Evolutionary conservation across 2,113 vertebrate species (phyloP).

Genomic region (Boulengeromyrus knoepffleri): DNA sequence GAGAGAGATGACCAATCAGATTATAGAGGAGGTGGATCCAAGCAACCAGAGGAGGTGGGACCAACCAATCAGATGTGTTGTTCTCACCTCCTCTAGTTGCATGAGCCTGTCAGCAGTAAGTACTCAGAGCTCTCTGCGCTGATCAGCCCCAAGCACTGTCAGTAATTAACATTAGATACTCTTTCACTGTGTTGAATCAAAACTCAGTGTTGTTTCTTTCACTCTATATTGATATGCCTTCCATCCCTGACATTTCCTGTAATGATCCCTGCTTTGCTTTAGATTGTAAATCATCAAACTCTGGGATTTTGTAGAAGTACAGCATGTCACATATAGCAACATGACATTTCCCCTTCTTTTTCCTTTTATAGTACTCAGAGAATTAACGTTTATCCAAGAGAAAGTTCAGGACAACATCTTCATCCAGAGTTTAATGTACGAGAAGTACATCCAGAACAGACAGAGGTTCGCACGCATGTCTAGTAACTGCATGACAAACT

Average conservation of each 20-base stretch:
- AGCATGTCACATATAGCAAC: neutral
- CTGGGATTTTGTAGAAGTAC: neutral
- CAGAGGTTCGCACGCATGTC: neutral
- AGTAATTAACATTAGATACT: neutral
- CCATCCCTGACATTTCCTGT: neutral
- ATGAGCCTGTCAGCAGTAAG: neutral
- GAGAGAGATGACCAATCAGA: no score
- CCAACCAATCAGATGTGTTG: no score
- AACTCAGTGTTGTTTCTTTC: neutral
- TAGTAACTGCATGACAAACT: neutral
- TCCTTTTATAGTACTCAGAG: constrained; percentile 44
- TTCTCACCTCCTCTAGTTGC: no score
- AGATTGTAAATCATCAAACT: neutral
- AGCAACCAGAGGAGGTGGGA: no score
- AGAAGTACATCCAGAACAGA: neutral
- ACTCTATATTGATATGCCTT: neutral
- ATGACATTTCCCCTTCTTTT: neutral
- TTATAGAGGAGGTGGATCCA: no score
- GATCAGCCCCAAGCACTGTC: neutral
- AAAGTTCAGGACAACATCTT: neutral
- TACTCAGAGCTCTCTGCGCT: neutral
- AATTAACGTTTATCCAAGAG: constrained; percentile 30
- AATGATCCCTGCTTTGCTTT: neutral
- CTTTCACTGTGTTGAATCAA: neutral
- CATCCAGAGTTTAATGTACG: constrained; percentile 30